These are phyloP conservation scores for Aculops lycopersici DNA, from an alignment of 1,140 invertebrate genomes.

Conservation along the genomic window DNA sequence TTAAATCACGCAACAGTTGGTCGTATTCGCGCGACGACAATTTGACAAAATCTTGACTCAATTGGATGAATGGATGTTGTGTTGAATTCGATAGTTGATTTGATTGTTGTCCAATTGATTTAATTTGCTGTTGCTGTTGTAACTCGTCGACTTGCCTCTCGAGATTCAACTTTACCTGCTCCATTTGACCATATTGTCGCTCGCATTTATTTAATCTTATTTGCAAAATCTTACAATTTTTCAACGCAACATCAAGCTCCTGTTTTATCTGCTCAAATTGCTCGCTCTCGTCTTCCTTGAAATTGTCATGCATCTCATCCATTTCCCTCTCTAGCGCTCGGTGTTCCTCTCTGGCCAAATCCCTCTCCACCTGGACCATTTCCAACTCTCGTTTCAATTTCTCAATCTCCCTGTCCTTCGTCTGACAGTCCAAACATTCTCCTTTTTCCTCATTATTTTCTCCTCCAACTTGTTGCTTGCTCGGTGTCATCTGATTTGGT, in stretches of 20 bases:
- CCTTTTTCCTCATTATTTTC: too few species aligned
- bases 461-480: too few species aligned
- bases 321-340: conserved; percentile 33
- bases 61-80: too few species aligned
- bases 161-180: conserved; percentile 28
- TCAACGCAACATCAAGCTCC: conserved; percentile 72
- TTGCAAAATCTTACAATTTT: conserved; percentile 88
- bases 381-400: too few species aligned
- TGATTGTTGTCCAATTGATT: too few species aligned
- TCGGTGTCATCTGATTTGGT: too few species aligned
- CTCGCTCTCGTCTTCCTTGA: conserved; percentile 73
- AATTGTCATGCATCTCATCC: conserved; percentile 25
- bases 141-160: too few species aligned
- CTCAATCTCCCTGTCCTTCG: too few species aligned
- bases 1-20: conserved; percentile 45
- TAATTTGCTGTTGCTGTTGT: too few species aligned
- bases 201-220: conserved; percentile 92
- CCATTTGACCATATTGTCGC: conserved; percentile 50
- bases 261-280: conserved; percentile 76
- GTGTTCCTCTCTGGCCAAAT: conserved; percentile 70
- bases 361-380: too few species aligned
- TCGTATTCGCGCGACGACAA: conserved; percentile 28
- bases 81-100: too few species aligned
- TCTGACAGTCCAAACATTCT: too few species aligned
- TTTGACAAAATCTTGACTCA: not conserved